Evolutionary conservation across 2,797 vertebrate species (phyloP), one percentile per base, ranked within the genome.

Genomic region (Sternarchorhynchus goeldii): DNA sequence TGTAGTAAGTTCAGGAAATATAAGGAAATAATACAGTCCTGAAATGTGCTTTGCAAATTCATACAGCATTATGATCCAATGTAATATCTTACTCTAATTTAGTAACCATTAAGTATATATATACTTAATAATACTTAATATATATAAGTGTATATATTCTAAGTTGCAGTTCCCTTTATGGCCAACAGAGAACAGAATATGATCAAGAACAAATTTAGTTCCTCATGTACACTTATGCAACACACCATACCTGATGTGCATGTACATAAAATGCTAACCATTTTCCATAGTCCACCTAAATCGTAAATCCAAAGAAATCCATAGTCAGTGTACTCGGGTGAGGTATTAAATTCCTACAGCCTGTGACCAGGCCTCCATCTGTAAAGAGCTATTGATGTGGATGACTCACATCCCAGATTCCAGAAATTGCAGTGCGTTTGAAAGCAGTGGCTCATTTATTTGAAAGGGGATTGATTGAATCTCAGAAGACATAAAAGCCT

Each of bases 391-490:
- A 76, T 60, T 77, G 70, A 75, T 71, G 67, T 73, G 71, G 20
- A 75, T 81, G 81, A 77, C 74, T 83, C 84, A 81, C 74, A 66
- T 72, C 65, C 77, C 41, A 82, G 73, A 78, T 76, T 81, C 68
- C 56, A 74, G 25, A 81, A 83, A 85, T 81, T 83, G 74, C 65
- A 66, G 65, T 45, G 73, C 18, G 34, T n/a, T 57, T 69, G 59
- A 73, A 79, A 77, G 77, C 76, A 67, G 60, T 64, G 70, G 60
- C 56, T 77, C 70, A 64, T 79, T 73, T 81, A 85, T 79, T 76
- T 83, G 79, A 83, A 81, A 81, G 77, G 62, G 64, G 77, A 80
- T 73, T 85, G 81, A 85, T 83, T 85, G 77, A 85, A 81, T 80
- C 74, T 73, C 83, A 60, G 65, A 77, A 77, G 76, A 75, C 76